Conservation (phyloP, 2,113 vertebrate species). For the Chionis minor region DNA sequence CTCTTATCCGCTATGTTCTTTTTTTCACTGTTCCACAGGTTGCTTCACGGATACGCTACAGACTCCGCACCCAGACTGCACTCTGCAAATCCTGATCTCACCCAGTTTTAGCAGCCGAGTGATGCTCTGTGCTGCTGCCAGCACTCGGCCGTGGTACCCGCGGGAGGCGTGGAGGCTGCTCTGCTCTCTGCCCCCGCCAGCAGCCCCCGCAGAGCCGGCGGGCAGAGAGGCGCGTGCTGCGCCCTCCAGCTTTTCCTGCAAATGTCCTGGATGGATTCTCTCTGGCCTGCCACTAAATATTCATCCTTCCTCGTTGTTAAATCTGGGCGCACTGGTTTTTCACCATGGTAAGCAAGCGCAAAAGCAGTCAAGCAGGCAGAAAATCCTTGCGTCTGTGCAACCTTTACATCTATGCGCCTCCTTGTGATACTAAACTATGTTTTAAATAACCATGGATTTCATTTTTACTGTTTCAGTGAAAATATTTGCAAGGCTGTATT, state of each 20-base stretch:
- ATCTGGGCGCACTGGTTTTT: neutral
- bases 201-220: neutral
- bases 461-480: neutral
- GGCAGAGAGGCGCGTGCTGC: neutral
- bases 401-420: neutral
- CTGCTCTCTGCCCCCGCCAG: neutral
- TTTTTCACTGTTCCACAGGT: neutral
- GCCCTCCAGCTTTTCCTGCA: neutral
- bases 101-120: neutral
- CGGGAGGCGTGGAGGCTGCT: neutral
- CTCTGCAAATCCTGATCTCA: neutral
- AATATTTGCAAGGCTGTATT: neutral
- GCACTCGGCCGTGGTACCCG: too few species aligned
- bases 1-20: neutral
- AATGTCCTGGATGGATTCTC: neutral
- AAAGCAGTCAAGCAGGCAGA: neutral
- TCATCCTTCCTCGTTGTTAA: neutral
- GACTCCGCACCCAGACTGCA: neutral
- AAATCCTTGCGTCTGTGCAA: neutral
- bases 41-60: fast-evolving
- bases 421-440: neutral
- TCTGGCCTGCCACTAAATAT: neutral
- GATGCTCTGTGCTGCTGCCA: neutral
- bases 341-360: neutral
- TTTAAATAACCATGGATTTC: neutral